A percentile compares a stretch with the other conserved stretches of the same genome.
phyloP scores from a whole-genome alignment of 2,888 invertebrate species.

The Drosophila infuscata region DNA sequence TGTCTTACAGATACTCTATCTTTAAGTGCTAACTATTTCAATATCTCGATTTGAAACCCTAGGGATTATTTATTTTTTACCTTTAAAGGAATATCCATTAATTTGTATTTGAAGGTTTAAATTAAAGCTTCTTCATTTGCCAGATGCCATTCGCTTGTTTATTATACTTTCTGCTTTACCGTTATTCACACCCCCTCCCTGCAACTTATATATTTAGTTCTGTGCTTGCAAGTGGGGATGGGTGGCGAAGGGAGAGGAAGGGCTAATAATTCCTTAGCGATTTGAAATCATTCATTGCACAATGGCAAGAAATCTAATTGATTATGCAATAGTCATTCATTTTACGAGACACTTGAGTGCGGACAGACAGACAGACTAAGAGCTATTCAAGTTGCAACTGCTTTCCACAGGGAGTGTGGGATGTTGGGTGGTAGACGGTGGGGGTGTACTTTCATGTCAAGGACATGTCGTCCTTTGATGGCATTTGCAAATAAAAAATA shows the following conservation, averaged over 20 bases:
- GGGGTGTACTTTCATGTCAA: constrained; percentile 4
- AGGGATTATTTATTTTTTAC: neutral
- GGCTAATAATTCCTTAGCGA: neutral
- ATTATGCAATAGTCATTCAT: constrained; percentile 52
- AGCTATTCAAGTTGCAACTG: constrained; percentile 34
- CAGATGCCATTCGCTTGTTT: neutral
- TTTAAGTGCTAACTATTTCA: neutral
- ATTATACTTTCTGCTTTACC: neutral
- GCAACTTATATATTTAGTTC: neutral
- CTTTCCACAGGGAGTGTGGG: neutral
- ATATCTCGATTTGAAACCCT: neutral
- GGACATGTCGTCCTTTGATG: constrained; percentile 58
- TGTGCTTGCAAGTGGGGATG: no score
- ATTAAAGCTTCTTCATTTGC: neutral
- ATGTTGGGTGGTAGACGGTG: neutral
- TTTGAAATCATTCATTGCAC: neutral
- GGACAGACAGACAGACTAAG: constrained; percentile 11
- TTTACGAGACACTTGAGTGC: constrained; percentile 30
- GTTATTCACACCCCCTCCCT: neutral
- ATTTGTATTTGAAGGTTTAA: neutral
- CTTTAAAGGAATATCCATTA: neutral
- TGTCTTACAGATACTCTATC: no score
- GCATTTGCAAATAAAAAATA: constrained; percentile 71
- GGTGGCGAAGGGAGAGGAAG: neutral
- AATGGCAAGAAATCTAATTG: constrained; percentile 39